phyloP scores from a whole-genome alignment of 2,888 invertebrate genomes.

The Stenoptilia bipunctidactyla region DNA sequence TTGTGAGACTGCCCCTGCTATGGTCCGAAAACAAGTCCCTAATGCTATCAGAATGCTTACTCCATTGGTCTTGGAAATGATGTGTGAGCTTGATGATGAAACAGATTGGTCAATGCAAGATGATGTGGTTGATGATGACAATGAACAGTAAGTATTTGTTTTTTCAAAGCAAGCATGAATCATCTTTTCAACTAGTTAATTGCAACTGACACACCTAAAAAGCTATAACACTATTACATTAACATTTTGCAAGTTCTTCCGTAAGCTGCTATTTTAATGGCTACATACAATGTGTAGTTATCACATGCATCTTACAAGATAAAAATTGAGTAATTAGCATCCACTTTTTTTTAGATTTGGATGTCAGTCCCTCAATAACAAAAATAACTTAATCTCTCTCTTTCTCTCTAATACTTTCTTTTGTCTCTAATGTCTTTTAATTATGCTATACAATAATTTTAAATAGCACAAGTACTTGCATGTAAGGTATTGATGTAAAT shows the following conservation, averaged over 20 bases:
- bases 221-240: no score
- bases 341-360: conserved; percentile 36
- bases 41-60: conserved; percentile 86
- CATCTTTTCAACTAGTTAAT: no score
- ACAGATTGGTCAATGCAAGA: conserved; percentile 90
- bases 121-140: conserved; percentile 92
- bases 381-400: not conserved
- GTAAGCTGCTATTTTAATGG: conserved; percentile 34
- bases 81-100: conserved; percentile 95
- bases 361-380: conserved; percentile 64
- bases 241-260: no score
- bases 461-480: no score
- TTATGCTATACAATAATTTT: no score
- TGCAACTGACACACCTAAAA: no score
- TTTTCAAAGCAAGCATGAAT: not conserved
- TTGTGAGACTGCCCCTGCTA: conserved; percentile 95
- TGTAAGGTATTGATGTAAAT: no score
- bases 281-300: conserved; percentile 22
- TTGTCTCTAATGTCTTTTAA: no score
- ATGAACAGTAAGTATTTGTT: conserved; percentile 73
- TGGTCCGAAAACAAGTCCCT: conserved; percentile 92
- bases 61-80: conserved; percentile 90
- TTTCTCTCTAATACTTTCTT: no score
- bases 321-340: conserved; percentile 60
- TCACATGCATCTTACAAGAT: conserved; percentile 41